Percentiles rank a stretch among this genome's conserved stretches.
These are phyloP conservation scores for Camponotus fellah DNA, from an alignment of 2,888 invertebrate species.

Conservation along the genomic window DNA sequence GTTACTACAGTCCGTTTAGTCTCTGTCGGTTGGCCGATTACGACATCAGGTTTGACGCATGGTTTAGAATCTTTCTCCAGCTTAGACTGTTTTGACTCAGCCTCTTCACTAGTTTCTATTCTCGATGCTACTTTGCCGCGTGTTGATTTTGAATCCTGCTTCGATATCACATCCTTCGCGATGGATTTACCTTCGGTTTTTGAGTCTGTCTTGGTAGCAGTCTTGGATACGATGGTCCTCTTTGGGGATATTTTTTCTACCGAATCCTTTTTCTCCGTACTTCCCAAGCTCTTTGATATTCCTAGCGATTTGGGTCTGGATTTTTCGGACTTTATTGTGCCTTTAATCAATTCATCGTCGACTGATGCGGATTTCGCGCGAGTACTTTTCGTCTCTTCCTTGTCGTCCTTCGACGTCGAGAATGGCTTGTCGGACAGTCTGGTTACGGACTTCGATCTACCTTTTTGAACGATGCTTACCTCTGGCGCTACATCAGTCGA, in stretches of 20 bases:
- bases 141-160: constrained; percentile 45
- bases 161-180: constrained; percentile 45
- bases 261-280: constrained; percentile 82
- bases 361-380: constrained; percentile 83
- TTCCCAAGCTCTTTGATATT: constrained; percentile 84
- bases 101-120: neutral
- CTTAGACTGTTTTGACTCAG: constrained; percentile 23
- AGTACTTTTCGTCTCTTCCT: constrained; percentile 78
- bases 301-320: constrained; percentile 83
- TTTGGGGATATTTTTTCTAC: constrained; percentile 83
- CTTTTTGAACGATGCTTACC: constrained; percentile 84
- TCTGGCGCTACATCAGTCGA: constrained; percentile 83
- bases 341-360: constrained; percentile 83
- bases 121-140: constrained; percentile 38
- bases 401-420: constrained; percentile 80
- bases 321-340: constrained; percentile 79
- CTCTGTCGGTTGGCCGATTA: constrained; percentile 1
- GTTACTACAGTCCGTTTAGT: constrained; percentile 71
- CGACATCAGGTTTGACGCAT: constrained; percentile 18
- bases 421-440: constrained; percentile 81
- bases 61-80: constrained; percentile 34
- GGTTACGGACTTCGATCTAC: constrained; percentile 83
- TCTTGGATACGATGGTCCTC: constrained; percentile 69
- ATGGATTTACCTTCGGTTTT: constrained; percentile 16
- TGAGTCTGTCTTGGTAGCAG: constrained; percentile 57